Evolutionary conservation across 2,888 invertebrate species (phyloP).

Genomic region (Aporophyla nigra): DNA sequence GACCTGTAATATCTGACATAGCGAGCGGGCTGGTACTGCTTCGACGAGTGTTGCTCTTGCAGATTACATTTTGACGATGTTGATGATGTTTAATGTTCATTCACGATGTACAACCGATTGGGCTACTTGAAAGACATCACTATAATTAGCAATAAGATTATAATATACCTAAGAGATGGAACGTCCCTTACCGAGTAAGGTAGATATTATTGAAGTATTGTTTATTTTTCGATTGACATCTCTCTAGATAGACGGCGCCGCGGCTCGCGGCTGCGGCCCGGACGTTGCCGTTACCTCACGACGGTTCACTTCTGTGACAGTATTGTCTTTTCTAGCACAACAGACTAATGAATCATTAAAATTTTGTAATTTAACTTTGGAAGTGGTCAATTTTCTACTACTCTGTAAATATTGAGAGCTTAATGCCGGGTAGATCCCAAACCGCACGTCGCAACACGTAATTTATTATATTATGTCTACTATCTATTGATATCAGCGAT

Average conservation of each 20-base stretch:
- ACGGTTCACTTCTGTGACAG: slow-evolving; percentile 78
- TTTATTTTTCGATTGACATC: slow-evolving; percentile 88
- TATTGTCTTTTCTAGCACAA: slow-evolving; percentile 88
- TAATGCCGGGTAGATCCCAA: slow-evolving; percentile 88
- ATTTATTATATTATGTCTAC: slow-evolving; percentile 81
- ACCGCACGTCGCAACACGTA: slow-evolving; percentile 87
- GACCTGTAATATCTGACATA: slow-evolving; percentile 68
- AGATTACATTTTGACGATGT: slow-evolving; percentile 81
- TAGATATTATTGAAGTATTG: slow-evolving; percentile 87
- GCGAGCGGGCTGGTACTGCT: slow-evolving; percentile 89
- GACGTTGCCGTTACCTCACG: slow-evolving; percentile 62
- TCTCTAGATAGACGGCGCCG: slow-evolving; percentile 81
- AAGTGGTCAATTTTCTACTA: slow-evolving; percentile 90
- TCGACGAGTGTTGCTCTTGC: slow-evolving; percentile 85
- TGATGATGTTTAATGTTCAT: slow-evolving; percentile 75
- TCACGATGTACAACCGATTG: slow-evolving; percentile 82
- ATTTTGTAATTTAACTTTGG: slow-evolving; percentile 89
- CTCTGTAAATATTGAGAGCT: slow-evolving; percentile 90
- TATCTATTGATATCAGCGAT: slow-evolving; percentile 84
- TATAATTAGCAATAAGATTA: slow-evolving; percentile 89
- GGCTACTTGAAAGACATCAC: slow-evolving; percentile 86
- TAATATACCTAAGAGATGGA: slow-evolving; percentile 90
- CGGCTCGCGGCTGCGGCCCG: slow-evolving; percentile 56
- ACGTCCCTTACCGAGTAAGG: slow-evolving; percentile 91
- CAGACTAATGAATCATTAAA: slow-evolving; percentile 83